These are phyloP conservation scores for Alloplasta piceator DNA, from an alignment of 2,888 invertebrate genomes.

Conservation along the genomic window DNA sequence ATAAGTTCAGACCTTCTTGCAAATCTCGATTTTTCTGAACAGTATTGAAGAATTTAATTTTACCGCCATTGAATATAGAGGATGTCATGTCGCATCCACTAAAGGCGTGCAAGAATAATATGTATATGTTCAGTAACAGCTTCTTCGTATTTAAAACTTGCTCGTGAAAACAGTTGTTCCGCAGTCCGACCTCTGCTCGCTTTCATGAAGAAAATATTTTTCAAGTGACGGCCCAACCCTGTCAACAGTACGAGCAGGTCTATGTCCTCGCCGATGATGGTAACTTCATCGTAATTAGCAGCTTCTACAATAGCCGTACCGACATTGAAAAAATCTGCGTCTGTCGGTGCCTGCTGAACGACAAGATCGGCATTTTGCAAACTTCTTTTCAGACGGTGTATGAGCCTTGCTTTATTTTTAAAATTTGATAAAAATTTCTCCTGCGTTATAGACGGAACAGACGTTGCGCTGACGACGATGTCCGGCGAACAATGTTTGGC, in stretches of 20 bases:
- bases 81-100: too few species aligned
- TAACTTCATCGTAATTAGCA: neutral
- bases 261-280: constrained; percentile 64
- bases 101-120: too few species aligned
- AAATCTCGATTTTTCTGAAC: too few species aligned
- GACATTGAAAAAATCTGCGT: constrained; percentile 50
- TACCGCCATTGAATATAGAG: too few species aligned
- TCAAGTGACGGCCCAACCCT: constrained; percentile 33
- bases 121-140: constrained; percentile 49
- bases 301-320: constrained; percentile 34
- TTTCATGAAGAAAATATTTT: constrained; percentile 53
- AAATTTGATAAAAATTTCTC: constrained; percentile 24
- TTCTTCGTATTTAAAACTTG: constrained; percentile 16
- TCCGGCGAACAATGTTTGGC: constrained; percentile 9
- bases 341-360: constrained; percentile 43
- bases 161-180: neutral
- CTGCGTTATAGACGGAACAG: constrained; percentile 4
- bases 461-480: constrained; percentile 29
- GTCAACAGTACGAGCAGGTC: constrained; percentile 70
- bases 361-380: constrained; percentile 21
- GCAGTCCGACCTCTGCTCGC: constrained; percentile 49
- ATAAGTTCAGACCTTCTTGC: too few species aligned
- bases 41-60: too few species aligned
- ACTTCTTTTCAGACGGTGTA: neutral
- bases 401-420: constrained; percentile 22